A percentile compares a stretch with the other conserved stretches of the same genome.
Conservation (phyloP, 2,888 invertebrate genomes). For the Mongoloraphidia duomilia region DNA sequence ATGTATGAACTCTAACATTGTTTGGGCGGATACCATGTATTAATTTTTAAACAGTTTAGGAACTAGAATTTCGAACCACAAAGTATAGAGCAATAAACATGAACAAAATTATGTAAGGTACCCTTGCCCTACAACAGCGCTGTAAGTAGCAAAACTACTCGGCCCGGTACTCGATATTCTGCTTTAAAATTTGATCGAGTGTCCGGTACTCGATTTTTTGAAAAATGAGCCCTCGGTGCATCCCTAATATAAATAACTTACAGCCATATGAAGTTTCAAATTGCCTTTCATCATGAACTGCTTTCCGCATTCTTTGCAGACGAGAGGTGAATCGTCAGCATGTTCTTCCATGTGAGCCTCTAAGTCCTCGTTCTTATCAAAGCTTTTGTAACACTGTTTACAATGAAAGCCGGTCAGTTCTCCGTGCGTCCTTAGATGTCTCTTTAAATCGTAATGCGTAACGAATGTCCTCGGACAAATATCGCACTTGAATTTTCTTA, state of each 20-base stretch:
- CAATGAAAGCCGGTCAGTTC: background rate
- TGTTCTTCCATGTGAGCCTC: slow-evolving; percentile 5
- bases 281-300: slow-evolving; percentile 1
- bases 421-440: background rate
- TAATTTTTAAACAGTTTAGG: too few species aligned
- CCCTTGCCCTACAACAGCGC: too few species aligned
- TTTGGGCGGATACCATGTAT: too few species aligned
- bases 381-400: background rate
- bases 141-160: too few species aligned
- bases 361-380: slow-evolving; percentile 1
- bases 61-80: too few species aligned
- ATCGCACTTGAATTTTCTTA: background rate
- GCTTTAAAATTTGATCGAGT: too few species aligned
- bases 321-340: background rate
- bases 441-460: background rate
- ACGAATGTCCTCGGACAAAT: background rate
- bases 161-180: too few species aligned
- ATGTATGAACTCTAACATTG: too few species aligned
- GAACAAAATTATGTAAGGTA: too few species aligned
- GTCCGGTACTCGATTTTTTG: too few species aligned
- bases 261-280: background rate
- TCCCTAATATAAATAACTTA: background rate
- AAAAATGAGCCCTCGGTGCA: background rate
- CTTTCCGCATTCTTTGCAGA: slow-evolving; percentile 8
- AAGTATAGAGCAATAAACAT: too few species aligned